A percentile compares a stretch with the other conserved stretches of the same genome.
Conservation (phyloP, 2,113 vertebrate genomes). For the Bucco capensis region DNA sequence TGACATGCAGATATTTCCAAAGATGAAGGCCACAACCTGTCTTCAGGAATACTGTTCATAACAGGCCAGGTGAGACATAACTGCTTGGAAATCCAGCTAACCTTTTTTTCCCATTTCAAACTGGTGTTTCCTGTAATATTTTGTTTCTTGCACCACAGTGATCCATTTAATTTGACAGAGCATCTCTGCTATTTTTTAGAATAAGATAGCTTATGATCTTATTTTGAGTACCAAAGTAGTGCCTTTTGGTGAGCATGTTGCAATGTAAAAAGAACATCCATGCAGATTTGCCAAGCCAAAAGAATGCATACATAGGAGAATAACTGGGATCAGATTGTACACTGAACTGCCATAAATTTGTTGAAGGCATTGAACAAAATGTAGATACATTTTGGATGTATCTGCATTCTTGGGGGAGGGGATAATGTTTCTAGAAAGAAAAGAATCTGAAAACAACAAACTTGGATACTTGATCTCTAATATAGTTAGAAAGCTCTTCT, state of each 20-base stretch:
- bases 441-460: too few relatives aligned
- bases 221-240: background rate
- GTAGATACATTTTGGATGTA: background rate
- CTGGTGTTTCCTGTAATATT: background rate
- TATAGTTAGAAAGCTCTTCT: background rate
- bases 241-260: background rate
- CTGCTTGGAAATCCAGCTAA: background rate
- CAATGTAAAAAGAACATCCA: background rate
- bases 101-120: background rate
- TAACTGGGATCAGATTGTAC: background rate
- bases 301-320: background rate
- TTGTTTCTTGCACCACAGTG: background rate
- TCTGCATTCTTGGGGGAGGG: too few relatives aligned
- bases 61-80: background rate
- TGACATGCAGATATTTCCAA: background rate
- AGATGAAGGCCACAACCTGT: background rate
- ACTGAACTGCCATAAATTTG: background rate
- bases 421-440: too few relatives aligned
- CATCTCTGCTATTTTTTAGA: background rate
- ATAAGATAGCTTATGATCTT: background rate
- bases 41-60: background rate
- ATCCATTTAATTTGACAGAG: background rate
- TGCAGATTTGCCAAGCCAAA: background rate
- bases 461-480: too few relatives aligned
- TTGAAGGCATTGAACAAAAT: background rate